These are phyloP conservation scores for Halcyon chelicuti DNA, from an alignment of 2,797 vertebrate species.

Conservation along the genomic window DNA sequence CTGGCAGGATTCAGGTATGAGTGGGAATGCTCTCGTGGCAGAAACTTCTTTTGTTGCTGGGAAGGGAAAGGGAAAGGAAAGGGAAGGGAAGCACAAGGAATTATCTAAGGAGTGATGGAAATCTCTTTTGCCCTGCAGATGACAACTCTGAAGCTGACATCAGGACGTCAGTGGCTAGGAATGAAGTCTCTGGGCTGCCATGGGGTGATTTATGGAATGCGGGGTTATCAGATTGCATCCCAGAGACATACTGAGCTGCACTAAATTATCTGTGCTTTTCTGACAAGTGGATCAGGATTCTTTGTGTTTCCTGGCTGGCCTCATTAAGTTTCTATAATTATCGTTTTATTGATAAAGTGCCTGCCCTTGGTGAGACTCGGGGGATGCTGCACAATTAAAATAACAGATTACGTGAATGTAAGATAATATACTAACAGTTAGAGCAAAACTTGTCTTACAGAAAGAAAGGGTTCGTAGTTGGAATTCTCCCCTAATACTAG, in stretches of 20 bases:
- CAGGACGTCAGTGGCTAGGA: background rate
- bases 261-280: constrained; percentile 32
- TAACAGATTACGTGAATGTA: constrained; percentile 22
- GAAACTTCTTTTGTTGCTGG: background rate
- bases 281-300: constrained; percentile 23
- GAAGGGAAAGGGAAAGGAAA: background rate
- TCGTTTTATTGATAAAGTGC: constrained; percentile 46
- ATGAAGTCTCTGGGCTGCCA: background rate
- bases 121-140: background rate
- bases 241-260: background rate
- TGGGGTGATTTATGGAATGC: background rate
- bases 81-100: background rate
- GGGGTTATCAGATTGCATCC: background rate
- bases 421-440: constrained; percentile 18
- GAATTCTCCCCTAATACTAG: background rate
- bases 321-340: constrained; percentile 64
- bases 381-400: constrained; percentile 48
- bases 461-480: background rate
- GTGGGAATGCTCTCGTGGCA: background rate
- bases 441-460: background rate
- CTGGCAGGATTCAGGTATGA: background rate
- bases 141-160: background rate
- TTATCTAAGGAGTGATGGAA: background rate
- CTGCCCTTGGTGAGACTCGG: background rate
- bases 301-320: constrained; percentile 35